phyloP scores from a whole-genome alignment of 1,140 invertebrate genomes.

The Stratiolaelaps scimitus region DNA sequence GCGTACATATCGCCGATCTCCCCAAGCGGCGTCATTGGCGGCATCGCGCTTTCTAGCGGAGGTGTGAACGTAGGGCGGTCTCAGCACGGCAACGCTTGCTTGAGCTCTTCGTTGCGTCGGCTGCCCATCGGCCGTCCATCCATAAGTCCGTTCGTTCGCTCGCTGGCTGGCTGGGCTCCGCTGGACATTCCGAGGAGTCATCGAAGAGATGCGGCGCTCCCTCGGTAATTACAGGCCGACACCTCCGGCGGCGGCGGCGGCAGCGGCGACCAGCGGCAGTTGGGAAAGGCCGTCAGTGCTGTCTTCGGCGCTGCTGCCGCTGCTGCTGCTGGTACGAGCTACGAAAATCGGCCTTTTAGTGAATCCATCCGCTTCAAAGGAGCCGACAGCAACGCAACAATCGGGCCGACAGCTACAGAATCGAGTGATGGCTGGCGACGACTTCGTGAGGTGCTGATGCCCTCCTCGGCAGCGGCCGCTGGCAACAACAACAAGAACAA shows the following conservation, averaged over 20 bases:
- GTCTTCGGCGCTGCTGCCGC: too few species aligned
- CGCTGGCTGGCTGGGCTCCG: too few species aligned
- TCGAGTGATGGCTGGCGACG: not conserved
- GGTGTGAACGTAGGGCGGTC: constrained; percentile 28
- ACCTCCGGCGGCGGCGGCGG: too few species aligned
- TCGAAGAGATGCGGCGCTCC: constrained; percentile 15
- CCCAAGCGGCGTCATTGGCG: not conserved
- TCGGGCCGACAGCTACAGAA: too few species aligned
- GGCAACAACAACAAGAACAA: not conserved
- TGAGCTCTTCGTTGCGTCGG: too few species aligned
- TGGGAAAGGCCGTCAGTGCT: too few species aligned
- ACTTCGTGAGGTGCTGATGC: constrained; percentile 29
- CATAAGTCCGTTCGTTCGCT: too few species aligned
- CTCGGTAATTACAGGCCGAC: constrained; percentile 25
- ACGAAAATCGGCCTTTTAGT: constrained; percentile 28
- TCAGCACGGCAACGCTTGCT: not conserved
- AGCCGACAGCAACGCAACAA: not conserved
- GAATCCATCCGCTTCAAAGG: constrained; percentile 20
- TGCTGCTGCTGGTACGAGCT: not conserved
- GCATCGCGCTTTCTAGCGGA: constrained; percentile 12
- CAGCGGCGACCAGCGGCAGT: too few species aligned
- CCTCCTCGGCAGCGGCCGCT: not conserved
- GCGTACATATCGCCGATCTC: too few species aligned
- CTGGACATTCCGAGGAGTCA: constrained; percentile 15
- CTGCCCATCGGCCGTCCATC: too few species aligned